Conservation (phyloP, 1,140 invertebrate genomes). For the Onthophagus taurus region DNA sequence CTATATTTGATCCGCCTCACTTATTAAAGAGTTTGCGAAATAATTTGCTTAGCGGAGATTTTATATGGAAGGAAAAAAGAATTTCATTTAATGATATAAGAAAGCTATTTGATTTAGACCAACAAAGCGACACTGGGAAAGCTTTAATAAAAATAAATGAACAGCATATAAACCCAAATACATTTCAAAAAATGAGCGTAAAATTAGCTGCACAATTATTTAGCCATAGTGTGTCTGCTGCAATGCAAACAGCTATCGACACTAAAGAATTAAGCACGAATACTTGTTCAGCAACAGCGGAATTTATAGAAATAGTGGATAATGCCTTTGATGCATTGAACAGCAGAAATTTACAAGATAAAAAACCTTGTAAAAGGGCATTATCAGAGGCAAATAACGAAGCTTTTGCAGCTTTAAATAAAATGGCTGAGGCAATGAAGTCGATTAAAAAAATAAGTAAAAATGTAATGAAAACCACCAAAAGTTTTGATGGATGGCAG, state of each 20-base stretch:
- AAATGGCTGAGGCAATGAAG: too few relatives aligned
- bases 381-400: not conserved
- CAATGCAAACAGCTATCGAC: not conserved
- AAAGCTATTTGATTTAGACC: too few relatives aligned
- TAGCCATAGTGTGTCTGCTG: not conserved
- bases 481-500: not conserved
- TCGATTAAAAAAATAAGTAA: too few relatives aligned
- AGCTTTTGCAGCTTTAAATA: not conserved
- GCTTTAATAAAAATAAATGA: too few relatives aligned
- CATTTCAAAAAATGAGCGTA: not conserved
- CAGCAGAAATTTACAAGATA: constrained; percentile 13
- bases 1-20: not conserved
- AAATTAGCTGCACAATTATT: not conserved
- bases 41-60: not conserved
- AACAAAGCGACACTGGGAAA: too few relatives aligned
- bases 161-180: too few relatives aligned
- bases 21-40: not conserved
- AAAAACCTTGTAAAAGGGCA: not conserved
- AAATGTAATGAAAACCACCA: not conserved
- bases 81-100: too few relatives aligned
- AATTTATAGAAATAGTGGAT: constrained; percentile 17
- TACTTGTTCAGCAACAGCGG: constrained; percentile 1
- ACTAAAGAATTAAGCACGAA: not conserved
- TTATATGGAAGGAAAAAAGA: not conserved
- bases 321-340: constrained; percentile 19